Evolutionary conservation across 37 sponge, comb jelly and placozoan genomes (phyloP), one percentile per base, ranked within the genome.

Genomic region (Diacarnus erythraeanus): DNA sequence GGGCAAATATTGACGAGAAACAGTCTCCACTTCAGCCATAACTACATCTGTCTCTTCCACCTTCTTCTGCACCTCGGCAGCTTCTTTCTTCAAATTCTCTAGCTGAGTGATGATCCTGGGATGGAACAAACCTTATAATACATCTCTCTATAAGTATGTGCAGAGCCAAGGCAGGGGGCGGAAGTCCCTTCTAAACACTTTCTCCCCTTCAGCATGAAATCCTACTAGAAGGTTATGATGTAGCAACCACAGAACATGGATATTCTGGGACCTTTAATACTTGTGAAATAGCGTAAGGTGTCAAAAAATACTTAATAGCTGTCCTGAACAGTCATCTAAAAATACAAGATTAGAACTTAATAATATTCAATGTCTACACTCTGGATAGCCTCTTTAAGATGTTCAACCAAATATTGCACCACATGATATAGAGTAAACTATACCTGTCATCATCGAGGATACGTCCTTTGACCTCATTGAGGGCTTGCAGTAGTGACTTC

Each of bases 31-130:
- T 69, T 98, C 99, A 23, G 88, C 90, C 97, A 98, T 98, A 22
- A 98, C 93, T 9, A 89, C 80, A 69, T 94, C 97, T 29, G 97
- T 98, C 82, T 98, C 99, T 29, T 98, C 99, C 57, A 98, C 87
- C 84, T 98, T 98, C 76, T 73, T 77, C 57, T 87, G 85, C 23
- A 98, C 90, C 38, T 98, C 99, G 30, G 92, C 97, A 29, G 99
- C 99, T 57, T 98, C 97, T n/a, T 84, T 83, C 88, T 98, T 98
- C 69, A 98, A 79, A 40, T 80, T 93, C 82, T 98, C 99, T 77
- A 98, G 83, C 51, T 96, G 91, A 38, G 85, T 74, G 31, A 96
- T 90, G 42, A 96, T 96, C 40, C 94, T 94, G 42, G 2, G 64
- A 0, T 23, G 44, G 41, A 20, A 8, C 27, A 8, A 20, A 63